Evolutionary conservation across 1,140 invertebrate genomes (phyloP).

Genomic region (Tetragnatha versicolor): DNA sequence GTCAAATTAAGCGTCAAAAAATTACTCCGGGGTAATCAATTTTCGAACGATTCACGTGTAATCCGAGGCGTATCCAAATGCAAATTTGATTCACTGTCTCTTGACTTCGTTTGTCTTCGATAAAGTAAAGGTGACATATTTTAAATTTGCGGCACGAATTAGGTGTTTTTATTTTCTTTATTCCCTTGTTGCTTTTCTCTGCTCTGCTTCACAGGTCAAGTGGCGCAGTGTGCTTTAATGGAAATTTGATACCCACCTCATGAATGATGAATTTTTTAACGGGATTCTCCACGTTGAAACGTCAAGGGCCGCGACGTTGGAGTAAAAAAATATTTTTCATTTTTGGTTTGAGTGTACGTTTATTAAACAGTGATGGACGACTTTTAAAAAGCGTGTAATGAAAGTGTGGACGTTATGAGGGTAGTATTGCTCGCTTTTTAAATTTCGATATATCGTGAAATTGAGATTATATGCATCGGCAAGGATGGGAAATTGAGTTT

Average conservation of each 20-base stretch:
- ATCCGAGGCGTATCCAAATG: constrained; percentile 8
- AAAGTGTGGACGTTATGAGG: no score
- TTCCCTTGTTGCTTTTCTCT: not conserved
- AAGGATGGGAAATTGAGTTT: no score
- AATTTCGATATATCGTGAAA: no score
- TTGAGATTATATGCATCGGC: no score
- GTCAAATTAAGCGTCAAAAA: constrained; percentile 51
- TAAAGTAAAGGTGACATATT: constrained; percentile 24
- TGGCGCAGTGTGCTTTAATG: not conserved
- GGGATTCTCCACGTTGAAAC: not conserved
- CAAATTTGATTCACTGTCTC: constrained; percentile 32
- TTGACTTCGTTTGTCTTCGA: constrained; percentile 29
- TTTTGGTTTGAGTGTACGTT: no score
- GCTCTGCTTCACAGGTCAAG: not conserved
- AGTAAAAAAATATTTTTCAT: no score
- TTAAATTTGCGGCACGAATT: constrained; percentile 12
- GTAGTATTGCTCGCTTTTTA: no score
- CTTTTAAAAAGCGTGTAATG: no score
- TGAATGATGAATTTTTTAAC: not conserved
- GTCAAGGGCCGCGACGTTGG: no score
- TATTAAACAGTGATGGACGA: no score
- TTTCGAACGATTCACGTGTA: not conserved
- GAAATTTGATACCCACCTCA: constrained; percentile 14
- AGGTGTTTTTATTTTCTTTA: not conserved
- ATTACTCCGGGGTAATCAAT: constrained; percentile 48